A percentile compares a stretch with the other conserved stretches of the same genome.
These are phyloP conservation scores for Apodemia zela DNA, from an alignment of 2,888 invertebrate genomes.

Conservation along the genomic window DNA sequence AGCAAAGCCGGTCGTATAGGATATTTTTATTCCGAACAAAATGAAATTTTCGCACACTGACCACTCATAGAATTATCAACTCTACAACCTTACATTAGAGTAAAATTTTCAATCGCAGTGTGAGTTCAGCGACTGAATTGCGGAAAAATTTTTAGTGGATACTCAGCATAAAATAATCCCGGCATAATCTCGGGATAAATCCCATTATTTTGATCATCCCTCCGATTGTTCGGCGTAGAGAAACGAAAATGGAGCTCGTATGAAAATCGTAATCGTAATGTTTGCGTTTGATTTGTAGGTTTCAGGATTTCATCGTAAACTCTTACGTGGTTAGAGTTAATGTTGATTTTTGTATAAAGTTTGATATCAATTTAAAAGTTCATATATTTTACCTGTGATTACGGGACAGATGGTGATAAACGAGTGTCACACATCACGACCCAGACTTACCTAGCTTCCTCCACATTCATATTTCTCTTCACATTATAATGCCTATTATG, in stretches of 20 bases:
- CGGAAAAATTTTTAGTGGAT: conserved; percentile 61
- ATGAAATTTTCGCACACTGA: conserved; percentile 59
- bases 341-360: too few relatives aligned
- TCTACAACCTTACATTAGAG: conserved; percentile 27
- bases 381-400: too few relatives aligned
- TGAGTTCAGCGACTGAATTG: conserved; percentile 30
- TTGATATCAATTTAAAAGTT: too few relatives aligned
- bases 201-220: conserved; percentile 75
- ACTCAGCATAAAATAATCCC: conserved; percentile 72
- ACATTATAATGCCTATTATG: too few relatives aligned
- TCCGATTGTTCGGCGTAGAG: conserved; percentile 44
- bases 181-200: conserved; percentile 75
- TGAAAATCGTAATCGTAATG: conserved; percentile 42
- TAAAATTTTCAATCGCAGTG: conserved; percentile 17
- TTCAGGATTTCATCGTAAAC: background rate
- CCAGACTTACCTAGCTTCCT: too few relatives aligned
- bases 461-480: too few relatives aligned
- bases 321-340: background rate
- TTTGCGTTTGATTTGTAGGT: conserved; percentile 43
- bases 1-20: conserved; percentile 76
- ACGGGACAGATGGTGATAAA: too few relatives aligned
- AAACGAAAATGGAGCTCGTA: conserved; percentile 35
- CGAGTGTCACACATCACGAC: too few relatives aligned
- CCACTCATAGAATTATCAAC: conserved; percentile 33
- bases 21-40: conserved; percentile 77